phyloP scores from a whole-genome alignment of 2,797 vertebrate genomes.

The Carcharodon carcharias region DNA sequence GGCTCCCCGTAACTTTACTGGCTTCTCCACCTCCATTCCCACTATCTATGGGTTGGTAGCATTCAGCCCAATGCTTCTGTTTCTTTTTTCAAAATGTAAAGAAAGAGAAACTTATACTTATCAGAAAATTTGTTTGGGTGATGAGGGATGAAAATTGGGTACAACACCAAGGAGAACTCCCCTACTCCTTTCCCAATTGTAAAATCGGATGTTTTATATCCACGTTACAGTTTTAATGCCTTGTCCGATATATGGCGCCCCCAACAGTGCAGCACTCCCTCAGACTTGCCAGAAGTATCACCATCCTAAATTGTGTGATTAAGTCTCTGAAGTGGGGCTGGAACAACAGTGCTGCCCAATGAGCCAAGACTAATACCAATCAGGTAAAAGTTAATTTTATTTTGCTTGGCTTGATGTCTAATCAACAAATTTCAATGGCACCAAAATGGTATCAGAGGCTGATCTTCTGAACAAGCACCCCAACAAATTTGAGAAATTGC shows the following conservation, averaged over 20 bases:
- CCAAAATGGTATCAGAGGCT: not conserved
- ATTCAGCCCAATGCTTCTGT: not conserved
- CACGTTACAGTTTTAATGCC: not conserved
- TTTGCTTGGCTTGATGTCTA: not conserved
- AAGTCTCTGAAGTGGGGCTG: not conserved
- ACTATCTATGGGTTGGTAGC: not conserved
- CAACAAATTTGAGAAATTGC: not conserved
- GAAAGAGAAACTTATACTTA: not conserved
- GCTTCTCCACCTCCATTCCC: too few species aligned
- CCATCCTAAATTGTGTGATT: not conserved
- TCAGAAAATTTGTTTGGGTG: not conserved
- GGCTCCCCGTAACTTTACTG: too few species aligned
- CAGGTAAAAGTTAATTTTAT: not conserved
- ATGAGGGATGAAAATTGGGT: not conserved
- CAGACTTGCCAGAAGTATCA: not conserved
- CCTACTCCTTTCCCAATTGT: not conserved
- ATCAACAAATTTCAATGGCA: not conserved
- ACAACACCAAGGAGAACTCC: not conserved
- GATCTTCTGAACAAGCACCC: not conserved
- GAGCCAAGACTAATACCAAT: not conserved
- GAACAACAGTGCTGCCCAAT: not conserved
- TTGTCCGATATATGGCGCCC: not conserved
- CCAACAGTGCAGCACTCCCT: not conserved
- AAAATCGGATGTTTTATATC: not conserved
- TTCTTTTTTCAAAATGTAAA: not conserved